Conservation (phyloP, 2,797 vertebrate genomes). For the Arremon aurantiirostris region DNA sequence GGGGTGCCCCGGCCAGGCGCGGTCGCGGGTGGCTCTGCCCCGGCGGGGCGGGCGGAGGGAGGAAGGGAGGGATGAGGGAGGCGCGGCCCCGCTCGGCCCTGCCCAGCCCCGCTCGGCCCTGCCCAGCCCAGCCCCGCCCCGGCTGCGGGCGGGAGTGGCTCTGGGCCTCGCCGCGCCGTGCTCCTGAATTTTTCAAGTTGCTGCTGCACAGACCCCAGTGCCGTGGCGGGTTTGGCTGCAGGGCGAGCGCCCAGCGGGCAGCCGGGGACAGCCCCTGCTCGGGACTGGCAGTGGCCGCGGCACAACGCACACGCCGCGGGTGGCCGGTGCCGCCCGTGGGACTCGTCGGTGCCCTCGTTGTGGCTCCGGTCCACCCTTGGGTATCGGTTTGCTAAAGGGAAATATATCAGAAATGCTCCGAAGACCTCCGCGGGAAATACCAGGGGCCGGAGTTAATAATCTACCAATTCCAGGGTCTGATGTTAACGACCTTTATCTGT, state of each 20-base stretch:
- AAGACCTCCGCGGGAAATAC: neutral
- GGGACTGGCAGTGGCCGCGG: neutral
- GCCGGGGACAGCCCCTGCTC: neutral
- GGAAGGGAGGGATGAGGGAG: neutral
- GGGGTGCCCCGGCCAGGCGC: neutral
- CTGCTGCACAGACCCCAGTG: neutral
- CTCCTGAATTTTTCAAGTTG: rapidly evolving
- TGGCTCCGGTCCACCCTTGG: neutral
- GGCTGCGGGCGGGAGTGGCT: neutral
- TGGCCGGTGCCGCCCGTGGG: rapidly evolving
- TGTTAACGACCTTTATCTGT: neutral
- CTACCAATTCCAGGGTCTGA: neutral
- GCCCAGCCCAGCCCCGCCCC: neutral
- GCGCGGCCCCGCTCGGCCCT: neutral
- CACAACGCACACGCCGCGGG: neutral
- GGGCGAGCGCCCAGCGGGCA: neutral
- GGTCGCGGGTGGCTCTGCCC: neutral
- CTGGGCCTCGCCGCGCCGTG: neutral
- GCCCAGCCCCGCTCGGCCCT: neutral
- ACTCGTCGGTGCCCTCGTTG: neutral
- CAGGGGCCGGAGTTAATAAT: neutral
- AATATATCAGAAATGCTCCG: neutral
- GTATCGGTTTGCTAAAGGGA: neutral
- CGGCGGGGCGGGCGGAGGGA: neutral
- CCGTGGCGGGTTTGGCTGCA: neutral